These are phyloP conservation scores for Neopelma chrysocephalum DNA, from an alignment of 2,797 vertebrate genomes.

Conservation along the genomic window DNA sequence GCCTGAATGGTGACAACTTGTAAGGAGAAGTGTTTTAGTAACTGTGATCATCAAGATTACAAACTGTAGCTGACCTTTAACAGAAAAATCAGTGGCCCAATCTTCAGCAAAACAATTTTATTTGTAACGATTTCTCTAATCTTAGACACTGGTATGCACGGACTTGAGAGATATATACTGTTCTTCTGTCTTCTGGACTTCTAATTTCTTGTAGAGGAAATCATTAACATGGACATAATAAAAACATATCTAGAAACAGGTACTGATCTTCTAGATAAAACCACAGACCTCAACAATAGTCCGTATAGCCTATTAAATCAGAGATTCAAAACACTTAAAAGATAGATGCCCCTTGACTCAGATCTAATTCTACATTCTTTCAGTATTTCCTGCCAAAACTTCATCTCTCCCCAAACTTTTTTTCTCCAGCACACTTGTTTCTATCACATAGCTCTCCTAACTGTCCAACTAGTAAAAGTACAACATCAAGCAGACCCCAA, in stretches of 20 bases:
- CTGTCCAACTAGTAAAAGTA: background rate
- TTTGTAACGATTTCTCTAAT: background rate
- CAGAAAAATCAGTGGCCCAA: background rate
- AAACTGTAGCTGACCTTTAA: background rate
- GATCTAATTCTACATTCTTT: background rate
- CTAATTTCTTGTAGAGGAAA: background rate
- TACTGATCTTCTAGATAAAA: background rate
- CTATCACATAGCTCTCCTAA: background rate
- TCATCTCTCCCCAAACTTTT: background rate
- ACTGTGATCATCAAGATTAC: background rate
- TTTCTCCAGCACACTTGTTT: background rate
- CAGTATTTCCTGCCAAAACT: background rate
- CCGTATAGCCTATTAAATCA: background rate
- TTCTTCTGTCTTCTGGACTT: background rate
- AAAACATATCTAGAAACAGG: background rate
- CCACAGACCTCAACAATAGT: background rate
- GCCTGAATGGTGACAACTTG: background rate
- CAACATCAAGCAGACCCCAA: background rate
- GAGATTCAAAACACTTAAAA: background rate
- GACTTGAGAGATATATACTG: background rate
- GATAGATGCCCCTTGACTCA: background rate
- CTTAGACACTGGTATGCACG: background rate
- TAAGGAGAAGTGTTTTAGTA: background rate
- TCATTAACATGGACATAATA: background rate
- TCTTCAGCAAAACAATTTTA: background rate